Evolutionary conservation across 2,888 invertebrate genomes (phyloP), one percentile per base, ranked within the genome.

Genomic region (Diarsia mendica): DNA sequence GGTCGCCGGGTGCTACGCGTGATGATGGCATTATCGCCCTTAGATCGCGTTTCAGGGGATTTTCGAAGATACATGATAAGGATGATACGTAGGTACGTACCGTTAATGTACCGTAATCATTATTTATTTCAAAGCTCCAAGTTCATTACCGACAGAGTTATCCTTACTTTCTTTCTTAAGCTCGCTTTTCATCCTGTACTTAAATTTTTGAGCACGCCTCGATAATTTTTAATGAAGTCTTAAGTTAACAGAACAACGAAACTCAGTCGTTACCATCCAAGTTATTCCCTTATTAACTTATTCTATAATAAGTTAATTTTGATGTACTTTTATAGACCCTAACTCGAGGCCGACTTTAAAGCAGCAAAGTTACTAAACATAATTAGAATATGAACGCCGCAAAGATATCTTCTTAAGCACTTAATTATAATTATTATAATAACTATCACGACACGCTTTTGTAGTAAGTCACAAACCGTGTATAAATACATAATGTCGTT

Each of bases 261-360:
- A 87, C 80, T 82, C 71, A 75, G 81, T 80, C 77, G 65, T 83
- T 81, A 74, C 71, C 86, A 77, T 77, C 66, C 70, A 85, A 86
- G 82, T 82, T 87, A 79, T 87, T 79, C 72, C 69, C 72, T 80
- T 84, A 87, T 81, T 83, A 86, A 87, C 80, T 87, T 82, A 87
- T 86, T 80, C 81, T 75, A 53, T 87, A 86, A 83, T 84, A 86
- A 87, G 73, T 84, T 84, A 86, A 84, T 75, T 87, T 86, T 87
- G 76, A 78, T 82, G 72, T 84, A 82, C 84, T 85, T 86, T 87
- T 80, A 80, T 77, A 82, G 73, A 80, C 71, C 58, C 64, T 77
- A 71, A 83, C 69, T 68, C 61, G 53, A 64, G 70, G 72, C 65
- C 46, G 53, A 77, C 49, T 71, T 72, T 82, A 67, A 80, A 79